phyloP scores from a whole-genome alignment of 2,113 vertebrate species.

The Lutjanus erythropterus region DNA sequence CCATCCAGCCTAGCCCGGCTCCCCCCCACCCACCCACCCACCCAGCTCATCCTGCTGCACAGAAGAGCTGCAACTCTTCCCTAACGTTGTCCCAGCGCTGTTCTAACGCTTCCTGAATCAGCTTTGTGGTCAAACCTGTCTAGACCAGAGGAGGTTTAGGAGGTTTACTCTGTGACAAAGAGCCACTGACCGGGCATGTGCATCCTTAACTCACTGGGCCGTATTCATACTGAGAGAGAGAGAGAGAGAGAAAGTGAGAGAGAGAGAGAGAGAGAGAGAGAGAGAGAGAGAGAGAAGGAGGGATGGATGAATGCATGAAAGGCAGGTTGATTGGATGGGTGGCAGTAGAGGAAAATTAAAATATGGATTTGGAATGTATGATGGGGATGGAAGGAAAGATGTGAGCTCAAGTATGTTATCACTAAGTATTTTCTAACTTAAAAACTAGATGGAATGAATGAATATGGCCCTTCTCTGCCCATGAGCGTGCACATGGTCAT shows the following conservation, averaged over 20 bases:
- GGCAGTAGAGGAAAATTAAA: slow-evolving; percentile 40
- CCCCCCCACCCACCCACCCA: slow-evolving; percentile 22
- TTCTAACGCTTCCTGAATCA: slow-evolving; percentile 74
- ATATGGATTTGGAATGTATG: slow-evolving; percentile 40
- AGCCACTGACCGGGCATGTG: slow-evolving; percentile 79
- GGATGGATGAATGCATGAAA: slow-evolving; percentile 53
- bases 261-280: slow-evolving; percentile 34
- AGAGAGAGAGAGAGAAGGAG: slow-evolving; percentile 41
- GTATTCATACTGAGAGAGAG: slow-evolving; percentile 81
- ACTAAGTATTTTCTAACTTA: background rate
- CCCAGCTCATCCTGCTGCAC: slow-evolving; percentile 79
- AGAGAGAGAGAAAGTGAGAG: slow-evolving; percentile 39
- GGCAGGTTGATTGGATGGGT: slow-evolving; percentile 38
- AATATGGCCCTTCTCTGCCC: slow-evolving; percentile 84
- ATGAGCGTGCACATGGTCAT: slow-evolving; percentile 76
- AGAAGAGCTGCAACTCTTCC: slow-evolving; percentile 89
- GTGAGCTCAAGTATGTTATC: slow-evolving; percentile 19
- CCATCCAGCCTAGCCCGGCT: slow-evolving; percentile 73
- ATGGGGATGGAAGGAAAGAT: slow-evolving; percentile 48
- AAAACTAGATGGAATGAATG: slow-evolving; percentile 71
- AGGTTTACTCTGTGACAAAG: slow-evolving; percentile 72
- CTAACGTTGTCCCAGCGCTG: slow-evolving; percentile 82
- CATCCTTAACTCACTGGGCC: slow-evolving; percentile 85
- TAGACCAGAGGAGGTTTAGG: slow-evolving; percentile 76
- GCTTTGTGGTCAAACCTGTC: slow-evolving; percentile 77